Base-by-base conservation (phyloP, 92 coral and sea anemone species). In the Paramuricea clavata region DNA sequence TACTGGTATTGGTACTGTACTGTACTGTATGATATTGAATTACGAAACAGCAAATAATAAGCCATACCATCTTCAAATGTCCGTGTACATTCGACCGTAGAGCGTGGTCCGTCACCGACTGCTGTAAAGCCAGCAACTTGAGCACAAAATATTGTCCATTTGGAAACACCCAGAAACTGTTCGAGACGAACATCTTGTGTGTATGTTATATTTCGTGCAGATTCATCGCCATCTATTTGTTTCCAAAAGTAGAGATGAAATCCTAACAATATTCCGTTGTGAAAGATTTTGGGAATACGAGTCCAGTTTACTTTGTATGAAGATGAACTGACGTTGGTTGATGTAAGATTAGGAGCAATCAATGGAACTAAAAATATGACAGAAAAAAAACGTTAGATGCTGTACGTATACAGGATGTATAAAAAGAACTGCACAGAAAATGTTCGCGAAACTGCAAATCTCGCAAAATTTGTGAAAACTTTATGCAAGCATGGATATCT, bases 261-360 rank as follows among this genome's bases (percentile, higher is more conserved):
- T 3, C 98, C 98, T 44, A 85, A 70, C 16, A 94, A 85, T 23
- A 94, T 80, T 6, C 98, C 98, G 49, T 93, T 93, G 21, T 57
- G 87, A 36, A 95, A 92, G 69, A 89, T 78, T n/a, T 65, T 44
- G 25, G 82, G 86, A 41, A 94, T 94, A 19, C 89, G 77, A 36
- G 79, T 52, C 93, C 93, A 90, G 0, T 77, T 86, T 34, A 86
- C 60, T 11, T 86, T 34, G 41, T 81, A 42, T 7, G 87, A 34
- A 2, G 90, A 73, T n/a, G 93, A 86, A 65, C 88, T 90, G 30
- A 87, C 80, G 34, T 81, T 81, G n/a, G 74, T 42, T 12, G 57
- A 65, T 22, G 88, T 39, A 9, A 67, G 10, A 56, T 86, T 90
- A 11, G 93, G 90, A 62, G 74, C 81, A 33, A 54, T 80, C 47